A percentile compares a stretch with the other conserved stretches of the same genome.
Conservation (phyloP, 2,113 vertebrate genomes). For the Etheostoma cragini region DNA sequence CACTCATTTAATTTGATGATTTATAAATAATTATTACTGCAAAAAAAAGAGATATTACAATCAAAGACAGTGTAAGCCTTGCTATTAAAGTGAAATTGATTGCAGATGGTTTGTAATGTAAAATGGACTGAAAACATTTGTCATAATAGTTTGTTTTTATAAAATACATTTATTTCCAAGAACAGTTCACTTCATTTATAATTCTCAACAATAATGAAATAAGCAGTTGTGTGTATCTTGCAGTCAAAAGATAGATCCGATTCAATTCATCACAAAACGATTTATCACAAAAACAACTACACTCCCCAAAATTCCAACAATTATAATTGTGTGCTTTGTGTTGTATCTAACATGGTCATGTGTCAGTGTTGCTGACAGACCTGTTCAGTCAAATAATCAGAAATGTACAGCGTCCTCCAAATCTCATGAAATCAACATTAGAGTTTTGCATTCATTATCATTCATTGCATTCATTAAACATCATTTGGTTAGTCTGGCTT, state of each 20-base stretch:
- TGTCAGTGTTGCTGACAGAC: constrained; percentile 25
- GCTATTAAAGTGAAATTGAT: background rate
- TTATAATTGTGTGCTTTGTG: background rate
- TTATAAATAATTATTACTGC: background rate
- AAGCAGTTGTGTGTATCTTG: background rate
- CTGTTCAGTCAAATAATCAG: constrained; percentile 9
- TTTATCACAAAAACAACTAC: background rate
- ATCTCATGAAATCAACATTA: background rate
- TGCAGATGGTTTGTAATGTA: background rate
- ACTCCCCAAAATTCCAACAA: too few relatives aligned
- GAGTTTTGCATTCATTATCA: background rate
- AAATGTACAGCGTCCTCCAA: background rate
- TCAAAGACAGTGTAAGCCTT: background rate
- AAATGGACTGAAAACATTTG: background rate
- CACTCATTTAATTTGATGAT: background rate
- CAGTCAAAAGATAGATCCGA: background rate
- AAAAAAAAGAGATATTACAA: background rate
- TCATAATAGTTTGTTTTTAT: background rate
- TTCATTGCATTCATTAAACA: background rate
- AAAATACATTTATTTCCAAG: constrained; percentile 14
- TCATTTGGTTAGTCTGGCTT: background rate
- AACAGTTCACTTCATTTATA: background rate
- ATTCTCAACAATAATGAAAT: background rate
- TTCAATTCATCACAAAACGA: too few relatives aligned
- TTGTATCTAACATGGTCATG: background rate